These are phyloP conservation scores for Muscicapa striata DNA, from an alignment of 2,797 vertebrate genomes.

Conservation along the genomic window DNA sequence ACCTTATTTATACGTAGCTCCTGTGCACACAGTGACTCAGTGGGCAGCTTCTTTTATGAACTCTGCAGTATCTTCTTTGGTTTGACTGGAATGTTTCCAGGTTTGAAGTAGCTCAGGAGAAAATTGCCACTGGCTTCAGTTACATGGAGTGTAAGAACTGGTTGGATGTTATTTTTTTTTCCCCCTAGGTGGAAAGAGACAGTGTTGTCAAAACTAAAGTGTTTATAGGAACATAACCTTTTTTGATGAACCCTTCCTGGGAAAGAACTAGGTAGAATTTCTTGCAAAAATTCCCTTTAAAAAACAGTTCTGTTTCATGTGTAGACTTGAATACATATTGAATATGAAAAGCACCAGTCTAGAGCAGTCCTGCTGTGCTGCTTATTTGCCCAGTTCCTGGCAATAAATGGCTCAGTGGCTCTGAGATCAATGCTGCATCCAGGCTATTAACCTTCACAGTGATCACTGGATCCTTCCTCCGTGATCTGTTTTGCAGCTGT, in stretches of 20 bases:
- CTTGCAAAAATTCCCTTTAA: background rate
- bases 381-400: background rate
- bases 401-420: background rate
- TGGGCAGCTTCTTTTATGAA: background rate
- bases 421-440: background rate
- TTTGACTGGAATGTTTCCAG: conserved; percentile 3
- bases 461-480: background rate
- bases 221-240: background rate
- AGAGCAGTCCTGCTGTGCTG: background rate
- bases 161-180: background rate
- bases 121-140: background rate
- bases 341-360: background rate
- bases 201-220: background rate
- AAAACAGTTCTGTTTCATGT: background rate
- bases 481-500: background rate
- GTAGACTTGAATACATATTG: background rate
- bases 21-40: background rate
- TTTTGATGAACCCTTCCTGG: background rate
- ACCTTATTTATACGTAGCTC: background rate
- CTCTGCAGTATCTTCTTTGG: background rate
- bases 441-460: background rate
- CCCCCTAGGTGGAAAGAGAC: background rate
- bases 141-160: background rate
- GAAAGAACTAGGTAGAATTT: background rate
- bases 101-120: background rate